These are phyloP conservation scores for Plectus sambesii DNA, from an alignment of 1,140 invertebrate genomes.

Conservation along the genomic window DNA sequence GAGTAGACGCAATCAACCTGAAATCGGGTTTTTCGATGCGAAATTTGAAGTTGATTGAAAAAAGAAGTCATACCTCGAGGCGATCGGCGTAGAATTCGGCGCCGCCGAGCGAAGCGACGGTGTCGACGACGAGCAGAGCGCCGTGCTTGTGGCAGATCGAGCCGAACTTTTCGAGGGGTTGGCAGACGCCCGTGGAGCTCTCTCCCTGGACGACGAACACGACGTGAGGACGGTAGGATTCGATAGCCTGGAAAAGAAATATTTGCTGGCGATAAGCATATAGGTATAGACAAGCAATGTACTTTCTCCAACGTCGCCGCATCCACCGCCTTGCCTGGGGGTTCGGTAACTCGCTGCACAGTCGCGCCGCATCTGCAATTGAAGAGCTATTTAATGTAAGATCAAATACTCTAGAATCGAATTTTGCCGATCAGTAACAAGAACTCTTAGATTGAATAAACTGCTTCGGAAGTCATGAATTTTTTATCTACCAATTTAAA, in stretches of 20 bases:
- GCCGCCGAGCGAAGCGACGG: conserved; percentile 67
- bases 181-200: conserved; percentile 67
- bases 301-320: conserved; percentile 49
- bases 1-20: conserved; percentile 66
- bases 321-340: too few relatives aligned
- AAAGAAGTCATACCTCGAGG: conserved; percentile 58
- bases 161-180: conserved; percentile 64
- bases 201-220: conserved; percentile 73
- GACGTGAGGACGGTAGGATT: conserved; percentile 56
- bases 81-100: conserved; percentile 65
- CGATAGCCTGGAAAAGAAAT: conserved; percentile 54
- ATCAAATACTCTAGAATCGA: too few relatives aligned
- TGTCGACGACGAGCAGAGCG: conserved; percentile 65
- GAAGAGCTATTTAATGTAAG: too few relatives aligned
- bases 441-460: too few relatives aligned
- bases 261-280: too few relatives aligned
- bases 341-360: too few relatives aligned
- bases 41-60: neutral
- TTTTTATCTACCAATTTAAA: too few relatives aligned
- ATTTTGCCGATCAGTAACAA: too few relatives aligned
- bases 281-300: conserved; percentile 42
- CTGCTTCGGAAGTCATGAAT: too few relatives aligned
- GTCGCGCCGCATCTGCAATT: too few relatives aligned
- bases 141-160: conserved; percentile 62
- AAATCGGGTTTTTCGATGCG: conserved; percentile 28